A percentile compares a stretch with the other conserved stretches of the same genome.
phyloP scores from a whole-genome alignment of 2,113 vertebrate species.

The Microtus montanus region DNA sequence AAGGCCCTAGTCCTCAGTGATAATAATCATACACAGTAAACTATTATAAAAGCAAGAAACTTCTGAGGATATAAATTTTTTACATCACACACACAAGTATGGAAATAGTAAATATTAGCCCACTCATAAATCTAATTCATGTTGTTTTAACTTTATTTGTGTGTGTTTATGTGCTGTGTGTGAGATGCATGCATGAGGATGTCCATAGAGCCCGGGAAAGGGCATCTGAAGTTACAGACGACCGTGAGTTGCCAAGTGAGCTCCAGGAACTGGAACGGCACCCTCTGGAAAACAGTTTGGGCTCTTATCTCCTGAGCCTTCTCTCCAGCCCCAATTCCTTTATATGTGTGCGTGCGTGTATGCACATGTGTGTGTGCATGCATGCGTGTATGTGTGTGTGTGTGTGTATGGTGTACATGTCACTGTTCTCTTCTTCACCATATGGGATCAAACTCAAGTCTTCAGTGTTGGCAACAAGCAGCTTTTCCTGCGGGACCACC shows the following conservation, averaged over 20 bases:
- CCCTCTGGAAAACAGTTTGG: neutral
- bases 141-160: neutral
- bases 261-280: too few relatives aligned
- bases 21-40: neutral
- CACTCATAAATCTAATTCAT: neutral
- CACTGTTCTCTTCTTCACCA: neutral
- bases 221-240: neutral
- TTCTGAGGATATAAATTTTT: neutral
- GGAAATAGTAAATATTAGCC: neutral
- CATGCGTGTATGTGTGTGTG: accelerated
- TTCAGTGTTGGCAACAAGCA: too few relatives aligned
- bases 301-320: neutral
- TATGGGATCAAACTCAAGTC: too few relatives aligned
- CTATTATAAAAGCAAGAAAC: neutral
- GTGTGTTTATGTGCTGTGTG: neutral
- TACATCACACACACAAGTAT: neutral
- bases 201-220: neutral
- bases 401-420: neutral
- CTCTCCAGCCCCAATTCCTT: neutral
- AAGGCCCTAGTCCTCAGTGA: neutral
- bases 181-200: neutral
- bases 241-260: too few relatives aligned
- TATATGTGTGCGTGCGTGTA: neutral
- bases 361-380: neutral
- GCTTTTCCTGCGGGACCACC: neutral